Conservation (phyloP, 2,797 vertebrate genomes). For the Avahi laniger region DNA sequence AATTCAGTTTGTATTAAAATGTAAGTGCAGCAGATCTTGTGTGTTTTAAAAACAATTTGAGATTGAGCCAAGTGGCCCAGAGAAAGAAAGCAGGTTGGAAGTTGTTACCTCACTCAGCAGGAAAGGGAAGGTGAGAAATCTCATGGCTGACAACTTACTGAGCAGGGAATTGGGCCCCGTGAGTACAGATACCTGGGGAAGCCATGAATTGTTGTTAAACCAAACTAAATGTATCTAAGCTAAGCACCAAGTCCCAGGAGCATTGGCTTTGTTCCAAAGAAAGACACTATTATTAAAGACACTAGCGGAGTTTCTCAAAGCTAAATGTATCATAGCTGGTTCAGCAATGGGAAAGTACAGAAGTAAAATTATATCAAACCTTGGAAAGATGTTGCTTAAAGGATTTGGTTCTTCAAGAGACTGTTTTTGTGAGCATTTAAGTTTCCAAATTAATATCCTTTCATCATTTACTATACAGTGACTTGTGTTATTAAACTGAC, state of each 20-base stretch:
- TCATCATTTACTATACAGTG: slow-evolving; percentile 35
- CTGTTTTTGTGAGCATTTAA: slow-evolving; percentile 5
- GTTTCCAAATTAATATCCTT: slow-evolving; percentile 48
- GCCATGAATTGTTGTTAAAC: slow-evolving; percentile 78
- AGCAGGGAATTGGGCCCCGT: slow-evolving; percentile 45
- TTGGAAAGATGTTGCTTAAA: slow-evolving; percentile 39
- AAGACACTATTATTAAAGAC: slow-evolving; percentile 63
- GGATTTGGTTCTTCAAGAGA: slow-evolving; percentile 26
- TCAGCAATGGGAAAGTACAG: slow-evolving; percentile 50
- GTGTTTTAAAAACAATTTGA: slow-evolving; percentile 42
- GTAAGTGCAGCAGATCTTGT: background rate
- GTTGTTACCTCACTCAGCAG: slow-evolving; percentile 46
- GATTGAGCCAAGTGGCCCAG: slow-evolving; percentile 19
- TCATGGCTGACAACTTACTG: slow-evolving; percentile 53
- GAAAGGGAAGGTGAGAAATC: slow-evolving; percentile 54
- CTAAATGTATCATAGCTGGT: background rate
- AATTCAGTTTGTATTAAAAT: slow-evolving; percentile 30
- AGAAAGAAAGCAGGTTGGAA: slow-evolving; percentile 9
- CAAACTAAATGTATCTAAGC: slow-evolving; percentile 81
- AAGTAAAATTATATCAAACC: slow-evolving; percentile 25
- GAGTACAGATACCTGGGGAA: slow-evolving; percentile 68
- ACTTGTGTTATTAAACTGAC: slow-evolving; percentile 41
- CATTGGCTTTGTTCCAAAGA: slow-evolving; percentile 64
- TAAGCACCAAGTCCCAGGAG: slow-evolving; percentile 71
- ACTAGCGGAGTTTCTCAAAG: slow-evolving; percentile 55